Conservation (phyloP, 2,797 vertebrate genomes). For the Leucoraja ocellata region DNA sequence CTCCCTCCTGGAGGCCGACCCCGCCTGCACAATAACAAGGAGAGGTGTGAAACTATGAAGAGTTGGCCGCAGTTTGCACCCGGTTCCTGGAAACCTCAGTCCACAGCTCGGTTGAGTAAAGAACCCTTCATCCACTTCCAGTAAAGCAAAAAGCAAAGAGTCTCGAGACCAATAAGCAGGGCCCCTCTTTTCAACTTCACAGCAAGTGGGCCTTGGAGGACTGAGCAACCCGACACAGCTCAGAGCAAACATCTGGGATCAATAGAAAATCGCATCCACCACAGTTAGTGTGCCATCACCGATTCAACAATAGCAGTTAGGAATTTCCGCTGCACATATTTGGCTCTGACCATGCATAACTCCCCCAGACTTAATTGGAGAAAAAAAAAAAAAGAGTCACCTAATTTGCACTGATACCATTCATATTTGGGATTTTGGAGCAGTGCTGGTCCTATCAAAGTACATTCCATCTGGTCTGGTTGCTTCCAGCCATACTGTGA, state of each 20-base stretch:
- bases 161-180: neutral
- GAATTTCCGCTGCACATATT: neutral
- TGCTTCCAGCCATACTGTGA: neutral
- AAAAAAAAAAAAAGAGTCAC: neutral
- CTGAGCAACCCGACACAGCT: neutral
- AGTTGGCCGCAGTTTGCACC: neutral
- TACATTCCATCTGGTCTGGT: neutral
- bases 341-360: neutral
- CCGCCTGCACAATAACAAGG: neutral
- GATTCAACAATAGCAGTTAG: neutral
- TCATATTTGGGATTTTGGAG: neutral
- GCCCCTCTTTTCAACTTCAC: neutral
- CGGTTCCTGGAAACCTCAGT: neutral
- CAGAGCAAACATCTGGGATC: neutral
- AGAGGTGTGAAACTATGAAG: neutral
- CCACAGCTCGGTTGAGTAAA: neutral
- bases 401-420: neutral
- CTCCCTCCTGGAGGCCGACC: neutral
- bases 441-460: neutral
- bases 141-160: neutral
- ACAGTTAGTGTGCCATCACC: neutral
- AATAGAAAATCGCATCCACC: neutral
- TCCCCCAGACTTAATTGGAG: neutral
- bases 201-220: neutral
- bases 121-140: neutral